Evolutionary conservation across 2,888 invertebrate genomes (phyloP), one percentile per base, ranked within the genome.

Genomic region (Zaprionus bogoriensis): DNA sequence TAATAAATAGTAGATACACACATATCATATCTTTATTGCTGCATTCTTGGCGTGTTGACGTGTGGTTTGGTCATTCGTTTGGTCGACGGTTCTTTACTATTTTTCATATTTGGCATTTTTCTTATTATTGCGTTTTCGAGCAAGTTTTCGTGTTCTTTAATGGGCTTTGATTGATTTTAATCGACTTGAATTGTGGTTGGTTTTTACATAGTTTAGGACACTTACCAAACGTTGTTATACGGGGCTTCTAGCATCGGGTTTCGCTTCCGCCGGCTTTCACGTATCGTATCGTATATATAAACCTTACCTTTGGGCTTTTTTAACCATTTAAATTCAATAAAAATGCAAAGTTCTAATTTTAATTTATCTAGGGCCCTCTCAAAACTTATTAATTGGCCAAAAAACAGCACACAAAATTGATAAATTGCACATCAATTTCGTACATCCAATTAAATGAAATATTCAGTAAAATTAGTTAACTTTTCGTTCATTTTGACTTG

Each of bases 161-260:
- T 38, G 48, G 38, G 27, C 20, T 53, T 69, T 55, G 41, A 65
- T 50, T 67, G 28, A 36, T 36, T 70, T 65, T 47, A 73, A 64
- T 68, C 59, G 74, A 60, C 74, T 72, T 71, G 63, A 57, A 41
- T 46, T 64, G 53, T 68, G 51, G 58, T 6, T 27, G 27, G 27
- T 41, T 41, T 65, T 78, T 81, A 83, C 77, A 74, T 78, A 73
- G 10, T 41, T 78, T 78, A 74, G 76, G 74, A 72, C 84, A 90
- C 90, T 90, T 90, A 90, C 90, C 90, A 90, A 89, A 89, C 88
- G 89, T 90, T 90, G 90, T 90, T 90, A 90, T 90, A 72, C 60
- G 53, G 60, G 55, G 59, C 74, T 64, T 73, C 71, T 50, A 89
- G 87, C 87, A 80, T 84, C 79, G 78, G 74, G 77, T 84, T 72